Percentiles rank a stretch among this genome's conserved stretches.
These are phyloP conservation scores for Abscondita cerata DNA, from an alignment of 2,888 invertebrate species.

Conservation along the genomic window DNA sequence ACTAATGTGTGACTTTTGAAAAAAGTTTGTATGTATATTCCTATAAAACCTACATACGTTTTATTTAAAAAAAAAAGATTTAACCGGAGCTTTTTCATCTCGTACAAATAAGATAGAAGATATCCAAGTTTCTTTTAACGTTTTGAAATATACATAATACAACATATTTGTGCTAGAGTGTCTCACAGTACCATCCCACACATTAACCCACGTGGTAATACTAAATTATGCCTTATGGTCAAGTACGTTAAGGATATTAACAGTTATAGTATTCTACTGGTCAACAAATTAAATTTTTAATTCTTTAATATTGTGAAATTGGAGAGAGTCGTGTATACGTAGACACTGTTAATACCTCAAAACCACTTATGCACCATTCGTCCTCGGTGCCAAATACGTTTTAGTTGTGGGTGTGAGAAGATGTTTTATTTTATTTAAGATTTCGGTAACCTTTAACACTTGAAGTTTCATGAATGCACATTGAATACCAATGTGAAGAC, in stretches of 20 bases:
- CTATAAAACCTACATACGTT: no score
- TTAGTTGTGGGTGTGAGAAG: conserved; percentile 4
- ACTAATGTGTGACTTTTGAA: no score
- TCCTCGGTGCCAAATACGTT: conserved; percentile 9
- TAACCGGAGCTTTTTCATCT: background rate
- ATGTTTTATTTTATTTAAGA: background rate
- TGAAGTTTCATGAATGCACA: no score
- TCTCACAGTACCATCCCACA: conserved; percentile 38
- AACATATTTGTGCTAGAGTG: conserved; percentile 45
- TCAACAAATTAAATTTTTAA: conserved; percentile 21
- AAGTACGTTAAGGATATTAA: conserved; percentile 20
- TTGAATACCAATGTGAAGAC: no score
- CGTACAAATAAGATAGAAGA: conserved; percentile 5
- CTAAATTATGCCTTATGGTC: conserved; percentile 29
- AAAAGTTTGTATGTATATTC: no score
- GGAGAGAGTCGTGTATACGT: conserved; percentile 18
- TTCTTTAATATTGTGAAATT: conserved; percentile 31
- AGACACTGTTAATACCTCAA: background rate
- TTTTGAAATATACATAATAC: conserved; percentile 41
- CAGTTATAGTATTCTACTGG: background rate
- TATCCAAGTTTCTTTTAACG: conserved; percentile 28
- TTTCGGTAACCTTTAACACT: no score
- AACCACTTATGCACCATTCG: background rate
- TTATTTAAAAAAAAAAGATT: no score
- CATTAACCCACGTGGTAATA: conserved; percentile 33